These are phyloP conservation scores for Branchinecta lindahli DNA, from an alignment of 1,140 invertebrate genomes.

Conservation along the genomic window DNA sequence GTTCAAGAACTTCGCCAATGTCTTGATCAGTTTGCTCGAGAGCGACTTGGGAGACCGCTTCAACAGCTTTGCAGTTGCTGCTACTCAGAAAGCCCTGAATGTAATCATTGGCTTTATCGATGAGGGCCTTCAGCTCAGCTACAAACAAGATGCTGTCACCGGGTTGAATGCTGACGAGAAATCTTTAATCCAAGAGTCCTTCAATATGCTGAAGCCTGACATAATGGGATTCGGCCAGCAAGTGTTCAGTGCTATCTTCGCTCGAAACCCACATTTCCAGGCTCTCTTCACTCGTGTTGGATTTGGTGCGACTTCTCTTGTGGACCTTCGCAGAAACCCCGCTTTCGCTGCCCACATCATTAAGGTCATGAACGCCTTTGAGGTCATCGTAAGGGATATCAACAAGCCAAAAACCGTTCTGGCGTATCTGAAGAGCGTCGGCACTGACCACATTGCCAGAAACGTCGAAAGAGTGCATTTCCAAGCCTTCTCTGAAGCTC, in stretches of 20 bases:
- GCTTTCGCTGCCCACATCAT: neutral
- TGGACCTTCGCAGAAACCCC: neutral
- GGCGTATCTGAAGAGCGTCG: neutral
- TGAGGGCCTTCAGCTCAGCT: neutral
- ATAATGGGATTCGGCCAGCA: neutral
- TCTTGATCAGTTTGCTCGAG: neutral
- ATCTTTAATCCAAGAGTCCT: neutral
- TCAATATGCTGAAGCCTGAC: neutral
- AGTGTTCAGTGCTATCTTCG: neutral
- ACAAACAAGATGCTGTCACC: neutral
- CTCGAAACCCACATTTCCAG: neutral
- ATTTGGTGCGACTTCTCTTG: neutral
- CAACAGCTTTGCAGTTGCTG: neutral
- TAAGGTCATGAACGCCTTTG: slow-evolving; percentile 5
- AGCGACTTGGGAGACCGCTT: neutral
- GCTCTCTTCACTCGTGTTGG: neutral
- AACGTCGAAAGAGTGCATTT: neutral
- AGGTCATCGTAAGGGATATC: neutral
- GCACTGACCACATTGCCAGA: slow-evolving; percentile 1
- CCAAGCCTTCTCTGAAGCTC: neutral
- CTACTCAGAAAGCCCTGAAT: neutral
- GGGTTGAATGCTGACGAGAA: neutral
- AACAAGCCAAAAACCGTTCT: neutral
- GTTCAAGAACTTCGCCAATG: neutral
- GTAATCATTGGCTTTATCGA: neutral